Evolutionary conservation across 1,140 invertebrate species (phyloP).

Genomic region (Pemphigus obesinymphae): DNA sequence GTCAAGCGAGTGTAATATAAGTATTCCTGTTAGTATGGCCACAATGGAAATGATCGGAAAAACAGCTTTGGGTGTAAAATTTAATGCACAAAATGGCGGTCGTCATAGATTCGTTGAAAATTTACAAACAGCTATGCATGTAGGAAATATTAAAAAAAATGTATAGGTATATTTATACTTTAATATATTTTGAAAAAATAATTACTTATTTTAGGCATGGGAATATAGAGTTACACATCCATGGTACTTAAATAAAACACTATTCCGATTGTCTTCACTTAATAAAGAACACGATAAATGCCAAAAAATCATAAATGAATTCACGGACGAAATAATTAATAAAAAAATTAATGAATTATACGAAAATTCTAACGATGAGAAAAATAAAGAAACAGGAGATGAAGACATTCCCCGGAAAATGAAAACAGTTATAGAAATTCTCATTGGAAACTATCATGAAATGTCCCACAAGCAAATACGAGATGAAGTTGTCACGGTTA

Average conservation of each 20-base stretch:
- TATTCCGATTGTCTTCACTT: slow-evolving; percentile 4
- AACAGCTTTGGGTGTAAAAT: slow-evolving; percentile 18
- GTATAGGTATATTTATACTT: not conserved
- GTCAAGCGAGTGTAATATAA: slow-evolving; percentile 7
- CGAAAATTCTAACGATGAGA: not conserved
- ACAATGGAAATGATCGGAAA: slow-evolving; percentile 37
- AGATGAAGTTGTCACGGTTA: slow-evolving; percentile 41
- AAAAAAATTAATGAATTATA: not conserved
- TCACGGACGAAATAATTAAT: slow-evolving; percentile 13
- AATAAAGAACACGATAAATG: not conserved
- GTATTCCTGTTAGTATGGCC: slow-evolving; percentile 10
- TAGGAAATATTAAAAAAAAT: not conserved
- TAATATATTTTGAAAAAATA: not conserved
- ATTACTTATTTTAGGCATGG: slow-evolving; percentile 7
- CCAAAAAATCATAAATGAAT: slow-evolving; percentile 35
- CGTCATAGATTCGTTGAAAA: slow-evolving; percentile 21
- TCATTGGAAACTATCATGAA: not conserved
- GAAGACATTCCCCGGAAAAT: not conserved
- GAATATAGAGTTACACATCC: slow-evolving; percentile 21
- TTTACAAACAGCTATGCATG: slow-evolving; percentile 6
- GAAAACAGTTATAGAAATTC: slow-evolving; percentile 24
- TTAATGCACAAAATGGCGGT: slow-evolving; percentile 4
- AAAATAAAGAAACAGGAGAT: not conserved
- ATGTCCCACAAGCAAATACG: slow-evolving; percentile 37
- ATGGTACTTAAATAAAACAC: slow-evolving; percentile 22